Evolutionary conservation across 2,888 invertebrate genomes (phyloP), one percentile per base, ranked within the genome.

Genomic region (Phaonia tiefii): DNA sequence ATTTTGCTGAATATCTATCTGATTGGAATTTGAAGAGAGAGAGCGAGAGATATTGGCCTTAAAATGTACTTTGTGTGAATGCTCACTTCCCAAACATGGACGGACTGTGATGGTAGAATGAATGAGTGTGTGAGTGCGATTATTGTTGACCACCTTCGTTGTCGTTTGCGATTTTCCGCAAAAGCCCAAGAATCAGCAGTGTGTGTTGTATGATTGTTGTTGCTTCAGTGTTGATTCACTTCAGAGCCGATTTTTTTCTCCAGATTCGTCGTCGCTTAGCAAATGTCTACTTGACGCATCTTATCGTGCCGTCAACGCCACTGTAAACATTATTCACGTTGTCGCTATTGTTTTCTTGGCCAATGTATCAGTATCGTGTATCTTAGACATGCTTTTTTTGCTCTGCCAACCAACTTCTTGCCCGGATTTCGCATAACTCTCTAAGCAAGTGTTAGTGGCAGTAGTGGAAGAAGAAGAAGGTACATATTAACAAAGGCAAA

Each of bases 281-380:
- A 81, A 81, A 81, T 79, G 81, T 81, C 81, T 81, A 72, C 78
- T 81, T 81, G 81, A 79, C 81, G 81, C 81, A 81, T 81, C 81
- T 81, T 81, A 81, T 81, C 81, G 81, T 81, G 75, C 81, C 78
- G 81, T 81, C 81, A 81, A 81, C 81, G 81, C 81, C 81, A 81
- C 81, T 79, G 81, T 78, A 81, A 81, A 81, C 81, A 81, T 81
- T 78, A 79, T 81, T 81, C 81, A 81, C 81, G 81, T 81, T 81
- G 81, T 81, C 81, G 81, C 81, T 81, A 81, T 81, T 81, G 81
- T 81, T 81, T 81, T 73, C 81, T 81, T 75, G 67, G 75, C 71
- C 82, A 76, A 46, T 83, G 82, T 85, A 85, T 85, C 84, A 79
- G 79, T 79, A 79, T 78, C 83, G 80, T 84, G 84, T 84, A 84